Evolutionary conservation across 1,140 invertebrate species (phyloP).

Genomic region (Diploscapter pachys): DNA sequence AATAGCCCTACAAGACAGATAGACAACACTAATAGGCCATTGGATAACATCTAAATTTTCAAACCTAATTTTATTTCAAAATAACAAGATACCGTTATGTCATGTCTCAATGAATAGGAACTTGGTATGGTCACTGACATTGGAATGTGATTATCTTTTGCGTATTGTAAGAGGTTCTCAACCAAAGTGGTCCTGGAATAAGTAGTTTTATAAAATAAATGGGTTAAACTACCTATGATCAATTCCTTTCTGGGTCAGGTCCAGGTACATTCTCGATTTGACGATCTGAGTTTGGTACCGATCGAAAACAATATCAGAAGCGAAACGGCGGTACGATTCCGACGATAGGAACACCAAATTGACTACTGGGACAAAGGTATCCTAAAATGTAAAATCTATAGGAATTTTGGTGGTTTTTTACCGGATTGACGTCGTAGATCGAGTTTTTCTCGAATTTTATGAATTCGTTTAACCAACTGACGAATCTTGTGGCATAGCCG

Average conservation of each 20-base stretch:
- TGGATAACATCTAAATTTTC: conserved; percentile 9
- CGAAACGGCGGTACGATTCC: conserved; percentile 31
- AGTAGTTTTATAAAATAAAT: too few relatives aligned
- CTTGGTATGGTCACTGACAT: conserved; percentile 27
- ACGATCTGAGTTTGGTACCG: conserved; percentile 38
- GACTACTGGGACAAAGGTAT: conserved; percentile 41
- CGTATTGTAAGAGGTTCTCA: conserved; percentile 21
- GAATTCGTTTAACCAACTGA: conserved; percentile 37
- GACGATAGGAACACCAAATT: conserved; percentile 36
- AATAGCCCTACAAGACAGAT: conserved; percentile 18
- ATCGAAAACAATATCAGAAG: conserved; percentile 35
- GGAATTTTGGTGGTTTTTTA: neutral
- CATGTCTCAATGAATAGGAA: conserved; percentile 31
- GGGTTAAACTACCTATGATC: conserved; percentile 4
- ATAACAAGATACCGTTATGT: conserved; percentile 12
- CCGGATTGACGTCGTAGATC: conserved; percentile 39
- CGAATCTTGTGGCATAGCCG: conserved; percentile 29
- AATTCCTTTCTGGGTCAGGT: conserved; percentile 31
- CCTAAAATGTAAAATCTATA: conserved; percentile 23
- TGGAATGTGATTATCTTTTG: conserved; percentile 16
- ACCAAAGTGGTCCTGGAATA: conserved; percentile 7
- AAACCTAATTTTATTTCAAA: neutral
- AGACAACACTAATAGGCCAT: conserved; percentile 11
- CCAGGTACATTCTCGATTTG: conserved; percentile 39
- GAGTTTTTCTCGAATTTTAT: conserved; percentile 34